Base-by-base conservation (phyloP, 2,113 vertebrate species). In the Clarias gariepinus region DNA sequence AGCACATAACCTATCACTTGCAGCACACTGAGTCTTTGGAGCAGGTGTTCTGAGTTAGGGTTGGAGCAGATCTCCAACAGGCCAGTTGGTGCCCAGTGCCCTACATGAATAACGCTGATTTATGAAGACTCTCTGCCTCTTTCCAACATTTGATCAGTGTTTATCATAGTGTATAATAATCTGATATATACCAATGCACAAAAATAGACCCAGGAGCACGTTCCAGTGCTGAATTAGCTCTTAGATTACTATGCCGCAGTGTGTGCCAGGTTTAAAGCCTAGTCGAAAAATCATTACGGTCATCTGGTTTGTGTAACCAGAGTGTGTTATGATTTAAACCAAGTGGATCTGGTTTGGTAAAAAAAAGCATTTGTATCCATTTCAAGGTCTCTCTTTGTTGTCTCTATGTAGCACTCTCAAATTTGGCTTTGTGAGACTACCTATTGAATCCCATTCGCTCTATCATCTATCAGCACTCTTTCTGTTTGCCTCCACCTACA, bases 41-140 rank as follows among this genome's bases (percentile, higher is more conserved):
- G 55, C 83, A 84, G 83, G 83, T 84, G 83, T 60, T 21, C 47
- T n/a, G 55, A 52, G 52, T 73, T 21, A 41, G 47, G 52, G 4
- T 58, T 55, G 11, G 13, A 41, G 68, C 6, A 36, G 57, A 57
- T 23, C 69, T 74, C n/a, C 52, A 36, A 68, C 28, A 36, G 66
- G 58, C 52, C 66, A 69, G 52, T 58, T 69, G 82, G 66, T 68
- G 47, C 53, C 81, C 81, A 55, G 47, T 83, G 81, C 57, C 66
- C 19, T 25, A 33, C 28, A 83, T 36, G 82, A 73, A 36, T 28
- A 60, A 16, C 33, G 78, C 28, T 83, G 83, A 84, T 84, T n/a
- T n/a, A 41, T 41, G 33, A 84, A 58, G 25, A 6, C 15, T 0
- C 21, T 41, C 30, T 16, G 13, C n/a, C 25, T 66, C 60, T 25